These are phyloP conservation scores for Chloromyia formosa DNA, from an alignment of 2,888 invertebrate species.

Conservation along the genomic window DNA sequence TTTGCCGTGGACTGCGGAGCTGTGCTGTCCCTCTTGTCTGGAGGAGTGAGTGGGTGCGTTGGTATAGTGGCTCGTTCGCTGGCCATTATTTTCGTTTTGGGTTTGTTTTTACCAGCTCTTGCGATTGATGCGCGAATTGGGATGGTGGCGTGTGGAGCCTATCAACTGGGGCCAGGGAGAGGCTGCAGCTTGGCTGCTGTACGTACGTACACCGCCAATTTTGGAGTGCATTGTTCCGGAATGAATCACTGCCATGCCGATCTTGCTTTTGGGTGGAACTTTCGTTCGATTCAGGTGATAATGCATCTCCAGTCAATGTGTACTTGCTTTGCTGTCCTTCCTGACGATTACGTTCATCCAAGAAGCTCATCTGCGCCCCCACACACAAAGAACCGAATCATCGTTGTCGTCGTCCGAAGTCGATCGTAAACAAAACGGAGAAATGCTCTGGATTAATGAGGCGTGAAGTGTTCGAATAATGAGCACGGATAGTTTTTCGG, in stretches of 20 bases:
- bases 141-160: conserved; percentile 1
- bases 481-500: neutral
- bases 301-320: neutral
- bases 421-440: conserved; percentile 36
- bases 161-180: neutral
- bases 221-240: conserved; percentile 39
- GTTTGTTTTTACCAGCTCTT: neutral
- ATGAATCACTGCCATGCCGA: conserved; percentile 10
- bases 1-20: neutral
- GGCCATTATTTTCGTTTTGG: neutral
- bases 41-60: no score
- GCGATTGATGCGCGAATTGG: neutral
- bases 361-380: neutral
- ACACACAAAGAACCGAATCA: no score
- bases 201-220: conserved; percentile 6
- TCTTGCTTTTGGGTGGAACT: neutral
- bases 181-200: neutral
- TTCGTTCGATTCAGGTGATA: neutral
- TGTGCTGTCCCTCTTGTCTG: neutral
- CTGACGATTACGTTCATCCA: neutral
- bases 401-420: neutral
- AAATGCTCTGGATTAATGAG: conserved; percentile 34
- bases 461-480: conserved; percentile 22
- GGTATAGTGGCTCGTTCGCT: neutral
- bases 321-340: neutral